Conservation (phyloP, 2,888 invertebrate species). For the Stegana nigrithorax region DNA sequence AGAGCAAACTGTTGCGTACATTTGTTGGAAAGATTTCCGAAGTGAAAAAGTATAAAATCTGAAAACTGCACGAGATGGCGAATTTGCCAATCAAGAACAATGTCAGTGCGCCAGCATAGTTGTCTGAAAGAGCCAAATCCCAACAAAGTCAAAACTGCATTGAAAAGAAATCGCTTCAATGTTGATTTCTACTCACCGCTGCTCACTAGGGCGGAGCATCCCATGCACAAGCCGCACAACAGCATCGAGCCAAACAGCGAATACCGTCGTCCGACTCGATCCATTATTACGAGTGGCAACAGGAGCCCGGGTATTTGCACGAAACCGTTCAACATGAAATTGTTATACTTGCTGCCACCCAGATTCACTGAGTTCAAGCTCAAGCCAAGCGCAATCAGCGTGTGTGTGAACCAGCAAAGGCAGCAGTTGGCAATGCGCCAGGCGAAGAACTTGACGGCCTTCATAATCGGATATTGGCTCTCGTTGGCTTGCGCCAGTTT, state of each 20-base stretch:
- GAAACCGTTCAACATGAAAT: constrained; percentile 73
- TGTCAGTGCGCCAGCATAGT: constrained; percentile 70
- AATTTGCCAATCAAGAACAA: constrained; percentile 75
- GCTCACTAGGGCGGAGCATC: constrained; percentile 53
- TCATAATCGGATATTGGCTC: constrained; percentile 52
- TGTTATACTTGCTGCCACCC: constrained; percentile 79
- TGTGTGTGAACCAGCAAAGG: constrained; percentile 83
- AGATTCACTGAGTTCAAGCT: constrained; percentile 82
- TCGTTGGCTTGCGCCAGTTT: constrained; percentile 50
- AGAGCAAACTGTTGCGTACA: constrained; percentile 75
- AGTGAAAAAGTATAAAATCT: constrained; percentile 76
- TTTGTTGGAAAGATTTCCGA: constrained; percentile 80
- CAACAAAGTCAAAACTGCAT: not conserved
- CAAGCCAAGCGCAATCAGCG: constrained; percentile 83
- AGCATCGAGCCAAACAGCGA: constrained; percentile 75
- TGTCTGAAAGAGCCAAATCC: constrained; percentile 34
- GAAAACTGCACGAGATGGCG: constrained; percentile 76
- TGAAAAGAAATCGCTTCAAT: not conserved
- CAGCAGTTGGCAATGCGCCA: constrained; percentile 72
- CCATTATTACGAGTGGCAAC: constrained; percentile 74
- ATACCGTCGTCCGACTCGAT: constrained; percentile 74
- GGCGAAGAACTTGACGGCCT: constrained; percentile 47
- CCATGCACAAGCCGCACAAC: constrained; percentile 71
- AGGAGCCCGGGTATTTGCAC: constrained; percentile 81
- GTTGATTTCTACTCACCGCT: constrained; percentile 41